phyloP scores from a whole-genome alignment of 1,140 invertebrate species.

The Drosophila arizonae region DNA sequence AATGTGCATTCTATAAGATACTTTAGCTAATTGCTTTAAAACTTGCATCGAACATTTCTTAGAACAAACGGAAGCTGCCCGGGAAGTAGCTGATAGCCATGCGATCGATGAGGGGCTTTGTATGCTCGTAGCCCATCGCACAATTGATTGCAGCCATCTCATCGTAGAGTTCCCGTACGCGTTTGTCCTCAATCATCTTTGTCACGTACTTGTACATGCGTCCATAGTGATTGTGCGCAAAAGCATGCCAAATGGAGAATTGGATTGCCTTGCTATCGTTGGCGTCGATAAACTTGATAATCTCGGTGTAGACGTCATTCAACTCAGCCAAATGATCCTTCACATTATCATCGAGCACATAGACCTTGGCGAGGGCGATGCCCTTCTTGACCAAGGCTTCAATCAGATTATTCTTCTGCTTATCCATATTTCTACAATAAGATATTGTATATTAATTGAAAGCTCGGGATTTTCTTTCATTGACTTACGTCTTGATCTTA shows the following conservation, averaged over 20 bases:
- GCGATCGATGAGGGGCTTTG: constrained; percentile 83
- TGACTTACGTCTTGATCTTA: constrained; percentile 89
- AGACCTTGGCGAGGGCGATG: constrained; percentile 88
- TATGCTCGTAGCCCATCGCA: constrained; percentile 88
- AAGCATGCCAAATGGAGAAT: constrained; percentile 92
- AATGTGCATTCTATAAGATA: constrained; percentile 29
- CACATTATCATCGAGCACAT: constrained; percentile 83
- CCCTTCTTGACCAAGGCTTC: constrained; percentile 91
- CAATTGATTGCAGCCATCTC: constrained; percentile 87
- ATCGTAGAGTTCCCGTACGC: constrained; percentile 88
- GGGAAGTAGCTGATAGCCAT: constrained; percentile 71
- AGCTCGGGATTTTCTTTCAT: not conserved
- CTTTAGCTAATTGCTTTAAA: not conserved
- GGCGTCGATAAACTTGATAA: constrained; percentile 91
- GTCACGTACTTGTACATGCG: constrained; percentile 89
- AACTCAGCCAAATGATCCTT: constrained; percentile 85
- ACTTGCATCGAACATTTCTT: constrained; percentile 40
- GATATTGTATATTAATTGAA: not conserved
- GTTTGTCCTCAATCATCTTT: constrained; percentile 91
- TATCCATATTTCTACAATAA: constrained; percentile 89
- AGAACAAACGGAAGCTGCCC: constrained; percentile 75
- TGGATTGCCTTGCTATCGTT: constrained; percentile 90
- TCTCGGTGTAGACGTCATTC: constrained; percentile 86
- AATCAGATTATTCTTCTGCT: constrained; percentile 89
- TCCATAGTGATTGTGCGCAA: constrained; percentile 90